Conservation (phyloP, 2,888 invertebrate species). For the Agrochola macilenta region DNA sequence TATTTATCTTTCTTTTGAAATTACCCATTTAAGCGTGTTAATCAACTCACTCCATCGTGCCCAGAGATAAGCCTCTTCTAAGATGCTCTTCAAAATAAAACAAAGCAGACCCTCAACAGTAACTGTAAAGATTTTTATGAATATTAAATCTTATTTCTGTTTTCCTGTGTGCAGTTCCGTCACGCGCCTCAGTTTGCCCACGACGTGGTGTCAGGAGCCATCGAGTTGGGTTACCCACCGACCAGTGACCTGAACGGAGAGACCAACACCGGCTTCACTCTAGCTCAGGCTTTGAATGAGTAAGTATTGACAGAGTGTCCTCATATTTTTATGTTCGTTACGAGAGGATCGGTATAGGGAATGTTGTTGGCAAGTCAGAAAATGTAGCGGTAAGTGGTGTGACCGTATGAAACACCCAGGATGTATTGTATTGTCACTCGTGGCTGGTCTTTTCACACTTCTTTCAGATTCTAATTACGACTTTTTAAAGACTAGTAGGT, state of each 20-base stretch:
- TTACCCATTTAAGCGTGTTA: background rate
- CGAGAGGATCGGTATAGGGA: background rate
- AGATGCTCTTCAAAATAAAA: background rate
- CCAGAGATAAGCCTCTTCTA: too few relatives aligned
- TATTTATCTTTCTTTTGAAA: background rate
- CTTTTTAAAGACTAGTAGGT: background rate
- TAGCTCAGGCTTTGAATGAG: conserved; percentile 91
- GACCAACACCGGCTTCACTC: conserved; percentile 91
- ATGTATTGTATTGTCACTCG: background rate
- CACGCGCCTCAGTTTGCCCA: conserved; percentile 91
- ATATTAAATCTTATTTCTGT: background rate
- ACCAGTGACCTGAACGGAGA: conserved; percentile 92
- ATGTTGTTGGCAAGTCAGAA: background rate
- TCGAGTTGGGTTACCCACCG: conserved; percentile 91
- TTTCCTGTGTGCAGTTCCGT: conserved; percentile 86
- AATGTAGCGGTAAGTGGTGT: background rate
- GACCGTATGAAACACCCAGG: background rate
- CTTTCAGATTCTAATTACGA: background rate
- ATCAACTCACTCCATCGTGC: background rate
- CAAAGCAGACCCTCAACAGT: background rate
- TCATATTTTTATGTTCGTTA: background rate
- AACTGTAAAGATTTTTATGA: too few relatives aligned
- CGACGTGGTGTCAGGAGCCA: conserved; percentile 91
- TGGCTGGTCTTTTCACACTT: background rate
- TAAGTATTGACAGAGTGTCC: conserved; percentile 11